Percentiles rank a stretch among this genome's conserved stretches.
phyloP scores from a whole-genome alignment of 2,113 vertebrate species.

The Ptychochromis oligacanthus region DNA sequence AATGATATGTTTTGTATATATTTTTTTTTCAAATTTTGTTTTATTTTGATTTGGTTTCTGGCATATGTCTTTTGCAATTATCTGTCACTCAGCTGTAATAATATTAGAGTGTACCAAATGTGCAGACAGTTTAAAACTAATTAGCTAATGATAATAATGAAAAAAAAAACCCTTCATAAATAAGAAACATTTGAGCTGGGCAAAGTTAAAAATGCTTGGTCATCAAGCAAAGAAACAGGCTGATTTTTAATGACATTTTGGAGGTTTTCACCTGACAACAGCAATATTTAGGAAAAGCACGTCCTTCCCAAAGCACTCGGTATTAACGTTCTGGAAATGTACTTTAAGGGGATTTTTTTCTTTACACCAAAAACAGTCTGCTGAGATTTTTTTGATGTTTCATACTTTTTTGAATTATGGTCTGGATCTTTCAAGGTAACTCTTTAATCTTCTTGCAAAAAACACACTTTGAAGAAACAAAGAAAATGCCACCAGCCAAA shows the following conservation, averaged over 20 bases:
- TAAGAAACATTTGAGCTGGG: neutral
- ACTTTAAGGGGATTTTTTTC: neutral
- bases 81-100: neutral
- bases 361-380: neutral
- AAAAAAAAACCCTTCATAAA: neutral
- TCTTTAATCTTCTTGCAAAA: conserved; percentile 48
- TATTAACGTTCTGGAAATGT: neutral
- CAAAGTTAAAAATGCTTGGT: conserved; percentile 29
- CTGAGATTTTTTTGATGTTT: conserved; percentile 12
- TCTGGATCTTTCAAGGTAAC: conserved; percentile 20
- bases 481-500: conserved; percentile 69
- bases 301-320: neutral
- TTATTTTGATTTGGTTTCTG: neutral
- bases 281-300: conserved; percentile 17
- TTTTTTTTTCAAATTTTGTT: too few relatives aligned
- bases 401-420: conserved; percentile 17
- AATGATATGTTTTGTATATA: neutral
- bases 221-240: conserved; percentile 35
- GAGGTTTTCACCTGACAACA: conserved; percentile 53
- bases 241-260: conserved; percentile 17
- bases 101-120: neutral
- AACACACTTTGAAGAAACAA: conserved; percentile 63
- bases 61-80: neutral
- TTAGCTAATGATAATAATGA: neutral
- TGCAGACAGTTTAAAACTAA: neutral